A percentile compares a stretch with the other conserved stretches of the same genome.
Conservation (phyloP, 1,140 invertebrate species). For the Ceratitis capitata region DNA sequence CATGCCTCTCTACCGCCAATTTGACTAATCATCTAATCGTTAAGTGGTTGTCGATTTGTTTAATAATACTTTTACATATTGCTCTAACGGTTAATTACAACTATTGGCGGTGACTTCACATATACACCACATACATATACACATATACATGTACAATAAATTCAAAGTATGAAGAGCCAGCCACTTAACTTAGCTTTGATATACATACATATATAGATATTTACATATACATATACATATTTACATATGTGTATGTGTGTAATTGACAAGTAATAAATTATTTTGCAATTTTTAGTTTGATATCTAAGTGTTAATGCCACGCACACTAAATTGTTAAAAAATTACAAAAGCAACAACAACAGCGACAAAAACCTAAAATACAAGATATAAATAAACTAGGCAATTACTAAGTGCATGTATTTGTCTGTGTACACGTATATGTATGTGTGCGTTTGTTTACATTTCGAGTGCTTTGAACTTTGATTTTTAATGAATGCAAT, state of each 20-base stretch:
- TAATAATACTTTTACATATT: slow-evolving; percentile 26
- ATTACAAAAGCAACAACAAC: neutral
- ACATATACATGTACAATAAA: too few species aligned
- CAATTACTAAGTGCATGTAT: neutral
- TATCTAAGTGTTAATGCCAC: neutral
- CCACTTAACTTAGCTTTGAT: neutral
- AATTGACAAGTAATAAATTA: slow-evolving; percentile 37
- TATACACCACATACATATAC: too few species aligned
- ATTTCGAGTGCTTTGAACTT: slow-evolving; percentile 41
- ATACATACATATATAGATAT: neutral
- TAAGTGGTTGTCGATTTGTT: slow-evolving; percentile 27
- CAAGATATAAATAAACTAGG: slow-evolving; percentile 12
- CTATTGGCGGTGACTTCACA: neutral
- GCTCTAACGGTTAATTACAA: slow-evolving; percentile 31
- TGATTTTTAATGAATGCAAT: slow-evolving; percentile 39
- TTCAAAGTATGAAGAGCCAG: neutral
- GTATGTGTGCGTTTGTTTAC: neutral
- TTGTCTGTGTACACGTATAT: neutral
- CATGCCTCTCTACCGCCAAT: neutral
- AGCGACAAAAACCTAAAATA: too few species aligned
- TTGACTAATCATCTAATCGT: slow-evolving; percentile 3
- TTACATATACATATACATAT: neutral
- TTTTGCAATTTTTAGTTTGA: slow-evolving; percentile 27
- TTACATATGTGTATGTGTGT: neutral
- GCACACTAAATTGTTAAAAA: neutral